A percentile compares a stretch with the other conserved stretches of the same genome.
Evolutionary conservation across 2,888 invertebrate species (phyloP).

Genomic region (Asteroscopus sphinx): DNA sequence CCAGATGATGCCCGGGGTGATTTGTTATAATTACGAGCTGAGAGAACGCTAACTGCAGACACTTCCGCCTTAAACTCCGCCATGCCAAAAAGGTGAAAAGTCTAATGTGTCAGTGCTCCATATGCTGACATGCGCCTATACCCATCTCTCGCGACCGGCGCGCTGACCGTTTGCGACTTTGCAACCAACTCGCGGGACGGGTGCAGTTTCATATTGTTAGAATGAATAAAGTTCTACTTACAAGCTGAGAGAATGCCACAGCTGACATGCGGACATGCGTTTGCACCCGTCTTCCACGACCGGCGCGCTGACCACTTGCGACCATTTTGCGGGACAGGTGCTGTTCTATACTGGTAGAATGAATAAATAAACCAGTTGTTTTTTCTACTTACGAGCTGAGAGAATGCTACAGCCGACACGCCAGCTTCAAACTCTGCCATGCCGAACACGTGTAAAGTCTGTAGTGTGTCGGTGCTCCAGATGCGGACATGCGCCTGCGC

Average conservation of each 20-base stretch:
- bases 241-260: slow-evolving; percentile 96
- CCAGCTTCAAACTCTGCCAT: slow-evolving; percentile 97
- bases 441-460: slow-evolving; percentile 96
- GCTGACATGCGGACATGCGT: slow-evolving; percentile 97
- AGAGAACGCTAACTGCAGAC: slow-evolving; percentile 96
- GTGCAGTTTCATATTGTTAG: slow-evolving; percentile 94
- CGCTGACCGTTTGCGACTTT: slow-evolving; percentile 97
- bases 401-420: slow-evolving; percentile 96
- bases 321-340: slow-evolving; percentile 97
- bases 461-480: slow-evolving; percentile 97
- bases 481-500: slow-evolving; percentile 97
- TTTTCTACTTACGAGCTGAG: too few species aligned
- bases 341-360: slow-evolving; percentile 93
- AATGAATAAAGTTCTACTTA: slow-evolving; percentile 71
- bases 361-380: too few species aligned
- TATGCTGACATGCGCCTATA: slow-evolving; percentile 96
- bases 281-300: slow-evolving; percentile 95
- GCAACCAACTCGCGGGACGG: slow-evolving; percentile 96
- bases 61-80: slow-evolving; percentile 97
- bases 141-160: slow-evolving; percentile 95
- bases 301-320: slow-evolving; percentile 96
- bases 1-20: too few species aligned
- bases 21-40: too few species aligned
- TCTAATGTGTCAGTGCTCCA: slow-evolving; percentile 98
- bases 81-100: slow-evolving; percentile 97